Percentiles rank a stretch among this genome's conserved stretches.
Evolutionary conservation across 2,113 vertebrate genomes (phyloP).

Genomic region (Misgurnus mizolepis): DNA sequence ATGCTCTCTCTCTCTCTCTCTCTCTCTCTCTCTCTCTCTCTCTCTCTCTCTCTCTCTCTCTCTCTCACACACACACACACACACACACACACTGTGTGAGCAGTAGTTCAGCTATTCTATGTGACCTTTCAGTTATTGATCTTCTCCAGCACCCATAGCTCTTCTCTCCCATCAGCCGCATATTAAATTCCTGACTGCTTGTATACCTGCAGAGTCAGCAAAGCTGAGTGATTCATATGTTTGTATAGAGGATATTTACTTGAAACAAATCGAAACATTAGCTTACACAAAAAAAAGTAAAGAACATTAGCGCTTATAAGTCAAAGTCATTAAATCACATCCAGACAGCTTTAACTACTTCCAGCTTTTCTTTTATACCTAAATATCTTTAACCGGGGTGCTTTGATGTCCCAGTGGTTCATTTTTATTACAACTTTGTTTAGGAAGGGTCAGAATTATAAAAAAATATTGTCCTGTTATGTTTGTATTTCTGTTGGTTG

Average conservation of each 20-base stretch:
- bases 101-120: conserved; percentile 40
- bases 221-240: conserved; percentile 64
- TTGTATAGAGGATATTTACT: conserved; percentile 63
- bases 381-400: not conserved
- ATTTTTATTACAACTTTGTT: not conserved
- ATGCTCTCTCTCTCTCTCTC: too few species aligned
- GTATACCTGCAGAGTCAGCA: conserved; percentile 68
- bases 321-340: conserved; percentile 55
- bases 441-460: too few species aligned
- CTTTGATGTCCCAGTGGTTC: not conserved
- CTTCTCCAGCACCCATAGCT: conserved; percentile 46
- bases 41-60: too few species aligned
- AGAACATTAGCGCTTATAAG: conserved; percentile 50
- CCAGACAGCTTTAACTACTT: conserved; percentile 5
- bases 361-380: conserved; percentile 9
- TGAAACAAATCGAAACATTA: conserved; percentile 60
- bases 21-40: too few species aligned
- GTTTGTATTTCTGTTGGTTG: not conserved
- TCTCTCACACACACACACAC: not conserved
- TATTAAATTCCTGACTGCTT: conserved; percentile 51
- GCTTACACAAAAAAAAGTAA: conserved; percentile 38
- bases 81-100: not conserved
- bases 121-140: conserved; percentile 74
- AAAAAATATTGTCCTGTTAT: not conserved
- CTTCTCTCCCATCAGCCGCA: conserved; percentile 22